These are phyloP conservation scores for Patagioenas fasciata DNA, from an alignment of 2,113 vertebrate species.

Conservation along the genomic window DNA sequence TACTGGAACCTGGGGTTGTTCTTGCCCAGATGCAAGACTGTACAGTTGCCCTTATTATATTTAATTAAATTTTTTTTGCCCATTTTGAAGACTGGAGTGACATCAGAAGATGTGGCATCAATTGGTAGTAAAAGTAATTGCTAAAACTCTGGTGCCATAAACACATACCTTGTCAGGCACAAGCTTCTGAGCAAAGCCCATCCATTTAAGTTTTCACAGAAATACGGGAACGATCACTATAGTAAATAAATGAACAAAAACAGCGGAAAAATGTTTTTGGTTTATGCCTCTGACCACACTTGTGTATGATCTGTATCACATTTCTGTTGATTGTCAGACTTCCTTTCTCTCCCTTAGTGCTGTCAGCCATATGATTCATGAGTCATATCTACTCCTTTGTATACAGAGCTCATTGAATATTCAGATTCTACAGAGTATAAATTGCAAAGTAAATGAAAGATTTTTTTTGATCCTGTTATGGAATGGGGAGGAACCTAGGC, in stretches of 20 bases:
- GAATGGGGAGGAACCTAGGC: background rate
- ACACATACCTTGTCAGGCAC: background rate
- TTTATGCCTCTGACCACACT: constrained; percentile 12
- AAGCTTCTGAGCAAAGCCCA: background rate
- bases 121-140: background rate
- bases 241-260: constrained; percentile 19
- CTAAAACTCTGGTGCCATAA: background rate
- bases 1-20: too few species aligned
- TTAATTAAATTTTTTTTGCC: too few species aligned
- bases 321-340: constrained; percentile 47
- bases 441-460: constrained; percentile 17
- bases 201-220: background rate
- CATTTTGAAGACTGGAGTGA: too few species aligned
- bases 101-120: background rate
- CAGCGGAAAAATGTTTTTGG: background rate
- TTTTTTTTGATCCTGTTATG: background rate
- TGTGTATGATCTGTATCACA: constrained; percentile 4
- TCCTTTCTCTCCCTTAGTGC: background rate
- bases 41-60: too few species aligned
- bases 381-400: constrained; percentile 50
- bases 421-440: constrained; percentile 33
- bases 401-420: constrained; percentile 34
- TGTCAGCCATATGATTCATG: constrained; percentile 48
- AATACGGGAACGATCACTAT: background rate
- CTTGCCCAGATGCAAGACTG: too few species aligned